Conservation (phyloP, 1,140 invertebrate genomes). For the Drosophila teissieri region DNA sequence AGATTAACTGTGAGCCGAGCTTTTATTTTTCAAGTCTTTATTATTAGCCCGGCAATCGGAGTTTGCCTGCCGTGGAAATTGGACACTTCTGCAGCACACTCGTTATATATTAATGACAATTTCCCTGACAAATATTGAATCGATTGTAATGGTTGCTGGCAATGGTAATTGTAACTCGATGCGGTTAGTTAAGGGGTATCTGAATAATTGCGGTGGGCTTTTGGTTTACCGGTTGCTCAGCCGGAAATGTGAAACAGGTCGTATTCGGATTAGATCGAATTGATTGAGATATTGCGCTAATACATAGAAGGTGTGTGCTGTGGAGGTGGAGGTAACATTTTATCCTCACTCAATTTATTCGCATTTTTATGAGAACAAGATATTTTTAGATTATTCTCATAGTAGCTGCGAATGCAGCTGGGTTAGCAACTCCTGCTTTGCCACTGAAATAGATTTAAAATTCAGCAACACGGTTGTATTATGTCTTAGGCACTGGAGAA, state of each 20-base stretch:
- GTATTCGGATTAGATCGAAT: conserved; percentile 21
- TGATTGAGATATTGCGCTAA: conserved; percentile 16
- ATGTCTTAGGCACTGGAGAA: background rate
- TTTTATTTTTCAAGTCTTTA: conserved; percentile 65
- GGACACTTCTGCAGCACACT: conserved; percentile 29
- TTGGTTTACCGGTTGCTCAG: conserved; percentile 18
- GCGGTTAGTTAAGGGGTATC: conserved; percentile 48
- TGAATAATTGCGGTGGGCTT: conserved; percentile 29
- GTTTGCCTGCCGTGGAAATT: conserved; percentile 9
- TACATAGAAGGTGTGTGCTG: background rate
- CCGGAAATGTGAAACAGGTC: conserved; percentile 26
- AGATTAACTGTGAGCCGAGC: conserved; percentile 71
- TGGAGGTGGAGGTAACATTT: too few relatives aligned
- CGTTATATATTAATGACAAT: conserved; percentile 57
- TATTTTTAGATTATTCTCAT: background rate
- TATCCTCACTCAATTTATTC: conserved; percentile 1
- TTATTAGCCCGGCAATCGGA: conserved; percentile 62
- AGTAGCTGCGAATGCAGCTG: background rate
- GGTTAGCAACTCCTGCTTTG: background rate
- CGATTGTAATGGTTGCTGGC: conserved; percentile 56
- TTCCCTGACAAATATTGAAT: conserved; percentile 64
- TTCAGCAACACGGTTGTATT: background rate
- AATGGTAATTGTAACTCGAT: conserved; percentile 52
- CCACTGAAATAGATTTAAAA: background rate
- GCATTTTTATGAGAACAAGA: conserved; percentile 2